phyloP scores from a whole-genome alignment of 2,113 vertebrate species.

The Plectropomus leopardus region DNA sequence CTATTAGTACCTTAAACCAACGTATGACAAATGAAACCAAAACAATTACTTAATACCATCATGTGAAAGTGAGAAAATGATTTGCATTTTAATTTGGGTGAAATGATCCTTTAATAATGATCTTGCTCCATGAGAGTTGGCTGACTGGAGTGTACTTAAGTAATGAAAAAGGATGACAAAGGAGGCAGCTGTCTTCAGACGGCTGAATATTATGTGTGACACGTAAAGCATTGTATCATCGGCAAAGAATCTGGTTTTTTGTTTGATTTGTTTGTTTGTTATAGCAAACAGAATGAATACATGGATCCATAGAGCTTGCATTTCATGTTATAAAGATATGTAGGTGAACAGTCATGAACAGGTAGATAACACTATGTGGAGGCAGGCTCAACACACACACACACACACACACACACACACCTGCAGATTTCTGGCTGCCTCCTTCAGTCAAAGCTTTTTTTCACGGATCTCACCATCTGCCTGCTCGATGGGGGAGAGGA shows the following conservation, averaged over 20 bases:
- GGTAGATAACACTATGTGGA: not conserved
- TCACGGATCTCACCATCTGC: slow-evolving; percentile 63
- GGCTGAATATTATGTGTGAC: not conserved
- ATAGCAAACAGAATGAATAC: not conserved
- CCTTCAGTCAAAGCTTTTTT: slow-evolving; percentile 25
- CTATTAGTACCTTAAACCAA: no score
- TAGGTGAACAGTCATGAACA: not conserved
- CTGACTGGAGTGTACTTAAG: not conserved
- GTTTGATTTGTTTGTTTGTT: not conserved
- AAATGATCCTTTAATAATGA: not conserved
- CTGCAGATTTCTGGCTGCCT: slow-evolving; percentile 59
- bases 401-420: slow-evolving; percentile 32
- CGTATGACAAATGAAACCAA: no score
- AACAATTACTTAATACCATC: no score
- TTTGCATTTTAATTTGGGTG: not conserved
- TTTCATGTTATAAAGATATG: not conserved
- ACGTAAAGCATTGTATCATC: not conserved
- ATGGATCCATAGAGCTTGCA: not conserved
- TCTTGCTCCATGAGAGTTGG: not conserved
- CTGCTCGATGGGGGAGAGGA: slow-evolving; percentile 41
- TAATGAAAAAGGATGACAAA: not conserved
- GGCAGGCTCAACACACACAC: slow-evolving; percentile 24
- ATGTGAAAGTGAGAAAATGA: not conserved
- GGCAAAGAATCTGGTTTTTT: not conserved
- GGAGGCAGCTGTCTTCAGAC: not conserved